Conservation (phyloP, 2,888 invertebrate genomes). For the Bombylius discolor region DNA sequence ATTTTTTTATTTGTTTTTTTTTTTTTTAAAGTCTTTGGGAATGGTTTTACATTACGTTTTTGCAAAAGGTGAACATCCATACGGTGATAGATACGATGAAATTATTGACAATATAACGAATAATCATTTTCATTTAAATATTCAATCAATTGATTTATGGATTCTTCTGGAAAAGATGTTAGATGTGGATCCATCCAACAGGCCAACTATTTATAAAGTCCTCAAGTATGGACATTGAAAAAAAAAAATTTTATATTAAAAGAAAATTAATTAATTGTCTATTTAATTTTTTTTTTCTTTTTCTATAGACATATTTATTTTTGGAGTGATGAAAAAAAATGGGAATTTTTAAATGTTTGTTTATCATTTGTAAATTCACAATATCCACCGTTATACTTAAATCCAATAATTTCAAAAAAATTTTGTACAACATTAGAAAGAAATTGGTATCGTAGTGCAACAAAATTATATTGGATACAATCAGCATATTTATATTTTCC, state of each 20-base stretch:
- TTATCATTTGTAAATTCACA: conserved; percentile 5
- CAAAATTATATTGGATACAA: conserved; percentile 4
- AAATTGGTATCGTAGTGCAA: conserved; percentile 1
- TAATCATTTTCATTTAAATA: conserved; percentile 19
- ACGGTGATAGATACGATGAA: conserved; percentile 27
- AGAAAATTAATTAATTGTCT: not conserved
- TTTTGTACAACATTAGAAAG: conserved; percentile 1
- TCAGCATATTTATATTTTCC: conserved; percentile 3
- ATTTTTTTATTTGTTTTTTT: too few species aligned
- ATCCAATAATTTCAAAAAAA: conserved; percentile 1
- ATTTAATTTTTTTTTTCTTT: not conserved
- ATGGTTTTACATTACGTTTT: conserved; percentile 35
- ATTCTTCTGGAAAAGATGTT: conserved; percentile 35
- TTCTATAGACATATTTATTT: conserved; percentile 28
- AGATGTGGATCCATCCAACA: conserved; percentile 25
- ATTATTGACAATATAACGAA: conserved; percentile 30
- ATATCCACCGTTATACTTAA: not conserved
- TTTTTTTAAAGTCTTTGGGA: conserved; percentile 10
- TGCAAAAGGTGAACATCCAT: conserved; percentile 34
- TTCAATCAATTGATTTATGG: conserved; percentile 24
- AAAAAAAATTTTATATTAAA: not conserved
- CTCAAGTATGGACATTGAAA: conserved; percentile 24
- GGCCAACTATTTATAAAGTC: conserved; percentile 31
- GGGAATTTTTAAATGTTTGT: conserved; percentile 20
- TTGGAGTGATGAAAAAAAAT: conserved; percentile 23